phyloP scores from a whole-genome alignment of 2,888 invertebrate species.

The Nymphalis c-album region DNA sequence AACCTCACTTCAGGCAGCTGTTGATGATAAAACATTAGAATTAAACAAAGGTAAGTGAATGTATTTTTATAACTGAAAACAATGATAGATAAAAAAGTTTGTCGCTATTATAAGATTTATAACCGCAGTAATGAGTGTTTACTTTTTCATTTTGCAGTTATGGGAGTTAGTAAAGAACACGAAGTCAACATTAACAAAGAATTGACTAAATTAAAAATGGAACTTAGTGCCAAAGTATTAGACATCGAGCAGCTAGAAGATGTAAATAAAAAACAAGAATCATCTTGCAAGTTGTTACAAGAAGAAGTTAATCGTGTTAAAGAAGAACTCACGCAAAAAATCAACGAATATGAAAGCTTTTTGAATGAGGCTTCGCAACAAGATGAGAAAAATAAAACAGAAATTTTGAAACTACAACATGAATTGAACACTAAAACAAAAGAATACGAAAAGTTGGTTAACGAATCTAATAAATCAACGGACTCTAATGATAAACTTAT shows the following conservation, averaged over 20 bases:
- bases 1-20: constrained; percentile 71
- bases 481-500: constrained; percentile 69
- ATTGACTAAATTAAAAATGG: constrained; percentile 78
- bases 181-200: constrained; percentile 77
- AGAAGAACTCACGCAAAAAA: constrained; percentile 66
- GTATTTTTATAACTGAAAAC: constrained; percentile 31
- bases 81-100: background rate
- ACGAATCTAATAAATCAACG: constrained; percentile 62
- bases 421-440: constrained; percentile 65
- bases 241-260: constrained; percentile 79
- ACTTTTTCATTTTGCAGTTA: constrained; percentile 55
- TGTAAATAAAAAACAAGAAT: constrained; percentile 66
- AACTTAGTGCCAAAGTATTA: constrained; percentile 78
- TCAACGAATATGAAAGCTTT: constrained; percentile 74
- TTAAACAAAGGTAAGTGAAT: constrained; percentile 71
- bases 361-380: constrained; percentile 69
- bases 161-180: constrained; percentile 73
- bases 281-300: constrained; percentile 60
- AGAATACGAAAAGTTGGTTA: constrained; percentile 66
- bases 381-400: constrained; percentile 68
- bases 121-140: background rate
- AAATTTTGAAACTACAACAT: constrained; percentile 69
- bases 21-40: constrained; percentile 78
- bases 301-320: constrained; percentile 65
- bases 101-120: too few species aligned